phyloP scores from a whole-genome alignment of 2,888 invertebrate species.

The Tetropium fuscum region DNA sequence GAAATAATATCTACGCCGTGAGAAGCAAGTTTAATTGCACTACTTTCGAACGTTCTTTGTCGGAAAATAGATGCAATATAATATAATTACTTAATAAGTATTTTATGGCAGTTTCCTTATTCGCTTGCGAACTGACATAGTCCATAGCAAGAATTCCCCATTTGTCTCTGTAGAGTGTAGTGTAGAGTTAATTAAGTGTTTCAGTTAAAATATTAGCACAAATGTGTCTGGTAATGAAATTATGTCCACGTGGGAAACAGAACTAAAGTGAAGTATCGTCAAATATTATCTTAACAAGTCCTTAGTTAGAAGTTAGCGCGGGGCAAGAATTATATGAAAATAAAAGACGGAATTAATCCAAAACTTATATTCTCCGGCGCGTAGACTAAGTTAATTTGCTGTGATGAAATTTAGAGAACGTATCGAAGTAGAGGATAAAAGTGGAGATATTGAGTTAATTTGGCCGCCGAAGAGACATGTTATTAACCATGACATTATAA shows the following conservation, averaged over 20 bases:
- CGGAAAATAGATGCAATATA: too few relatives aligned
- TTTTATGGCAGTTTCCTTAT: too few relatives aligned
- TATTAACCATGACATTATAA: not conserved
- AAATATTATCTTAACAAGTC: conserved; percentile 9
- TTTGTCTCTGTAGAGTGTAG: too few relatives aligned
- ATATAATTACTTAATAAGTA: too few relatives aligned
- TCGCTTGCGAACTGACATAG: too few relatives aligned
- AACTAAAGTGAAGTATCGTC: conserved; percentile 2
- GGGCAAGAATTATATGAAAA: conserved; percentile 15
- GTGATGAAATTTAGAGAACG: not conserved
- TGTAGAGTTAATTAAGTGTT: too few relatives aligned
- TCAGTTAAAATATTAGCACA: too few relatives aligned
- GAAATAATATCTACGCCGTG: too few relatives aligned
- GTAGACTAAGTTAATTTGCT: not conserved
- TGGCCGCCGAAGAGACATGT: too few relatives aligned
- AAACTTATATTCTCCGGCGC: not conserved
- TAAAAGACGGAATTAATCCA: conserved; percentile 7
- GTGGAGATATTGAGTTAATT: not conserved
- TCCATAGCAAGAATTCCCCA: too few relatives aligned
- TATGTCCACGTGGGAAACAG: not conserved
- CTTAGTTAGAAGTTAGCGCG: conserved; percentile 1
- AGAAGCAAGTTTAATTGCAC: too few relatives aligned
- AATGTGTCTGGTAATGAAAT: conserved; percentile 1
- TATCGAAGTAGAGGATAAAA: not conserved
- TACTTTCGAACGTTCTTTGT: too few relatives aligned